Conservation (phyloP, 1,140 invertebrate genomes). For the Druon quercuslanigerum region DNA sequence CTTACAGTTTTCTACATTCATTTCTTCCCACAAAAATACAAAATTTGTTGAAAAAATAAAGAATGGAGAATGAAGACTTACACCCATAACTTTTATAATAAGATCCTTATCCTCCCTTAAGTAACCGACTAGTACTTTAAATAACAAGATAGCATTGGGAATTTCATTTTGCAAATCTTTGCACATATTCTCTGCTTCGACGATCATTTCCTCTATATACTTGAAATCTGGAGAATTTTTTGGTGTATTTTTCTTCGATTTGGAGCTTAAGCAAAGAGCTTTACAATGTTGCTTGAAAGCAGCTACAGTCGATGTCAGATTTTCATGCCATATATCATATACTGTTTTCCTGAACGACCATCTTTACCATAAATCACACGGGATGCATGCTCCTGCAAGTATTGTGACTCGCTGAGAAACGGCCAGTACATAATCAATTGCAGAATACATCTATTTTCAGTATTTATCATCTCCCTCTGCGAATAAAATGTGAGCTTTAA, state of each 20-base stretch:
- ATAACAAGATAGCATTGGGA: not conserved
- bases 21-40: not conserved
- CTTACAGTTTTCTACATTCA: too few relatives aligned
- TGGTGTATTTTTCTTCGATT: not conserved
- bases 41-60: not conserved
- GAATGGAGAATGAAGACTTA: not conserved
- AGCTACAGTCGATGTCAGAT: not conserved
- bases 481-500: not conserved
- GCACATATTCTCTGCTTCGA: not conserved
- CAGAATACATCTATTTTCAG: not conserved
- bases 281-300: not conserved
- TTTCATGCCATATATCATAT: not conserved
- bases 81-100: not conserved
- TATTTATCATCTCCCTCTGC: not conserved
- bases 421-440: not conserved
- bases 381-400: not conserved
- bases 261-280: not conserved
- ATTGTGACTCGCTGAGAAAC: not conserved
- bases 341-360: not conserved
- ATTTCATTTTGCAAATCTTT: not conserved
- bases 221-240: not conserved
- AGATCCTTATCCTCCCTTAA: not conserved
- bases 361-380: conserved; percentile 8
- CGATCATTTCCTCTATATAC: not conserved
- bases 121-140: not conserved